These are phyloP conservation scores for Acleris laterana DNA, from an alignment of 2,888 invertebrate species.

Conservation along the genomic window DNA sequence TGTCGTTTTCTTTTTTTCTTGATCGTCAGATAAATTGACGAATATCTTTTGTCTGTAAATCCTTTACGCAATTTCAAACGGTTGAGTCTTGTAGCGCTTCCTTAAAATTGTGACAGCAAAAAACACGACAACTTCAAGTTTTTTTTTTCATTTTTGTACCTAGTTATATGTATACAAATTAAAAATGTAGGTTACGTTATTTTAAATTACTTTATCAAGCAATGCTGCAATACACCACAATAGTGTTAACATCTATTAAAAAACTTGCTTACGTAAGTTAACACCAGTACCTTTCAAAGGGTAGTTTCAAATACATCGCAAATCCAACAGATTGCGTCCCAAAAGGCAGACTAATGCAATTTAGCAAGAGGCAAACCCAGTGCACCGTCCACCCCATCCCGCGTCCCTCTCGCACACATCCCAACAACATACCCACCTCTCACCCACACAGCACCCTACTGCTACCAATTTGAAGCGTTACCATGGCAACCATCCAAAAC, in stretches of 20 bases:
- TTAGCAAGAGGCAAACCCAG: conserved; percentile 65
- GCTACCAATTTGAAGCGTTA: conserved; percentile 51
- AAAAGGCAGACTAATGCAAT: conserved; percentile 74
- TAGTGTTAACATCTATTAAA: neutral
- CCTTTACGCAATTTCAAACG: too few relatives aligned
- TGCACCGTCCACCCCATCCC: conserved; percentile 64
- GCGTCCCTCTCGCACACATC: conserved; percentile 49
- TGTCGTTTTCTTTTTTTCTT: too few relatives aligned
- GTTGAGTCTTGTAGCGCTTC: too few relatives aligned
- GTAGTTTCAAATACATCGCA: conserved; percentile 27
- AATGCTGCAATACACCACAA: too few relatives aligned
- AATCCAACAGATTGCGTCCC: conserved; percentile 51
- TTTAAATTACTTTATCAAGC: too few relatives aligned
- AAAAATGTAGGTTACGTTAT: too few relatives aligned
- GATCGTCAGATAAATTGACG: too few relatives aligned
- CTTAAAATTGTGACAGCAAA: too few relatives aligned
- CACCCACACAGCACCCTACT: conserved; percentile 63
- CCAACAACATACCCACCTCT: conserved; percentile 40
- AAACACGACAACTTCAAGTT: too few relatives aligned
- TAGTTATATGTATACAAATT: too few relatives aligned
- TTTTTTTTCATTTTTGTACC: too few relatives aligned
- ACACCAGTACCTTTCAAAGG: conserved; percentile 10
- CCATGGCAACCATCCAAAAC: conserved; percentile 75
- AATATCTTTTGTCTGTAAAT: too few relatives aligned
- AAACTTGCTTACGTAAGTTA: neutral